Conservation (phyloP, 2,113 vertebrate species). For the Dipodomys stephensi region DNA sequence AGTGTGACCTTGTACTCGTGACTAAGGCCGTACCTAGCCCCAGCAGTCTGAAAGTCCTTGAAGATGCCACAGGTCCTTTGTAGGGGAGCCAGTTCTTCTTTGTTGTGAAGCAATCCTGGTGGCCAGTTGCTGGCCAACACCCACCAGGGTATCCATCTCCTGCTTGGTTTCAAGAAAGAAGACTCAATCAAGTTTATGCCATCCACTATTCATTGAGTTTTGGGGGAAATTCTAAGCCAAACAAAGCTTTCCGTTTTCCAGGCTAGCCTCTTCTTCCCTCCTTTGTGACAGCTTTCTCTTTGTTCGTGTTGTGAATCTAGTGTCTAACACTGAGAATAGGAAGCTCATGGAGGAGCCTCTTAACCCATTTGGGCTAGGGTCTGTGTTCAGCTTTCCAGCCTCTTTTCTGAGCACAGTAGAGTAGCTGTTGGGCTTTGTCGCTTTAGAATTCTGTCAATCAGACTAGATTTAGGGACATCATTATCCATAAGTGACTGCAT, state of each 20-base stretch:
- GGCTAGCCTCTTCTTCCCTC: background rate
- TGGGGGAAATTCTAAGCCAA: background rate
- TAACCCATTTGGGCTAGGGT: background rate
- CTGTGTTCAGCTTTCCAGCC: background rate
- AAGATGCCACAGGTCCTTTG: background rate
- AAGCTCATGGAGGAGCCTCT: background rate
- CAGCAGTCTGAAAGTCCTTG: background rate
- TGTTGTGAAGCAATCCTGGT: background rate
- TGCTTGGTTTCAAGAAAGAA: background rate
- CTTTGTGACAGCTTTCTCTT: conserved; percentile 9
- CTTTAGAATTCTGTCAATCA: background rate
- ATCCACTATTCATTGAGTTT: background rate
- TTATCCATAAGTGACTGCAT: background rate
- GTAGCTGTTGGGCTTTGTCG: conserved; percentile 4
- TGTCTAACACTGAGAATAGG: background rate
- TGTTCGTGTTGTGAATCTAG: conserved; percentile 15
- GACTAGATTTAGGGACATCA: background rate
- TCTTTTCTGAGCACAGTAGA: background rate
- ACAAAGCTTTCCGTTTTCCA: background rate
- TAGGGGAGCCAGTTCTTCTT: background rate
- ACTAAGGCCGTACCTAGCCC: background rate
- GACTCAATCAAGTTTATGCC: background rate
- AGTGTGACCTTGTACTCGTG: background rate
- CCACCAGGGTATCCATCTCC: accelerated
- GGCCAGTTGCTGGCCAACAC: background rate